Evolutionary conservation across 2,113 vertebrate species (phyloP).

Genomic region (Regulus satrapa): DNA sequence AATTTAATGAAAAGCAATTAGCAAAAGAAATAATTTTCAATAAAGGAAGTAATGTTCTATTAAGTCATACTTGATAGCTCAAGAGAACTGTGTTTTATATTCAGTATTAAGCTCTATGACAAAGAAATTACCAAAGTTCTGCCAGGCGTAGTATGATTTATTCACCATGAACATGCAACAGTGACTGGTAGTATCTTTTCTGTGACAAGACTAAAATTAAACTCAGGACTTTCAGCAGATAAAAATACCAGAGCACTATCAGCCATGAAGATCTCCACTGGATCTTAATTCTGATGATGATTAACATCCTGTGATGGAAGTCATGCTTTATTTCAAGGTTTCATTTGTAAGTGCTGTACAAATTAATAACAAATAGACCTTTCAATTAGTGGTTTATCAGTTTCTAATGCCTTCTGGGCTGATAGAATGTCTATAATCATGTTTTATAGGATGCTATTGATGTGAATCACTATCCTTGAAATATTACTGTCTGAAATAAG

Average conservation of each 20-base stretch:
- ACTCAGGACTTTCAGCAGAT: not conserved
- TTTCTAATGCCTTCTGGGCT: not conserved
- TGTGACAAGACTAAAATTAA: not conserved
- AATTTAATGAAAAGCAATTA: slow-evolving; percentile 49
- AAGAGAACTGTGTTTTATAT: not conserved
- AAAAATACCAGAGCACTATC: not conserved
- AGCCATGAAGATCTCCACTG: not conserved
- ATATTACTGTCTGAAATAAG: not conserved
- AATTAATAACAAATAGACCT: slow-evolving; percentile 4
- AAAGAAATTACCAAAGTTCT: slow-evolving; percentile 30
- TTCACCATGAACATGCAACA: not conserved
- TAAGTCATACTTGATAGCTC: not conserved
- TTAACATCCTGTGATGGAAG: not conserved
- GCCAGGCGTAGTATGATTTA: slow-evolving; percentile 4
- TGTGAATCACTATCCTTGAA: not conserved
- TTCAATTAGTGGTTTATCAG: not conserved
- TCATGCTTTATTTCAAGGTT: not conserved
- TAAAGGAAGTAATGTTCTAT: not conserved
- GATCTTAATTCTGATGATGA: not conserved
- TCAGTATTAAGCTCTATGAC: not conserved
- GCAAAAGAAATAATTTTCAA: slow-evolving; percentile 28
- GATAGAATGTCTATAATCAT: not conserved
- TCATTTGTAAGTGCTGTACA: not conserved
- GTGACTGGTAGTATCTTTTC: slow-evolving; percentile 12
- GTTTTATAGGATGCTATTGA: not conserved